Conservation (phyloP, 2,113 vertebrate genomes). For the Macrotis lagotis region DNA sequence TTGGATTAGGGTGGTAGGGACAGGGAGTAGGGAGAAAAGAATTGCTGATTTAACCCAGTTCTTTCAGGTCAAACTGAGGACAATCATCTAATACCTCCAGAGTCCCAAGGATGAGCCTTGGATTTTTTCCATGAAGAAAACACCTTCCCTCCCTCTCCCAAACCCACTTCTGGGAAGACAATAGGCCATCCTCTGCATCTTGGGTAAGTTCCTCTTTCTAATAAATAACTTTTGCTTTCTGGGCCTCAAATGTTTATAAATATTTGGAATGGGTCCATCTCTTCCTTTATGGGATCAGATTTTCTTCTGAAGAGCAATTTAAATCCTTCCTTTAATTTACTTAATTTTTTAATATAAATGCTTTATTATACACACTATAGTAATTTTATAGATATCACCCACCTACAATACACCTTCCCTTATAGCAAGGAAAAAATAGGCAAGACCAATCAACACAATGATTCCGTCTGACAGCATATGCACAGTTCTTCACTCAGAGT, state of each 20-base stretch:
- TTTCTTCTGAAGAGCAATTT: neutral
- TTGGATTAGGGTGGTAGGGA: neutral
- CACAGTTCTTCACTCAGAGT: neutral
- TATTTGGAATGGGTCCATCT: neutral
- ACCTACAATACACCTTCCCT: neutral
- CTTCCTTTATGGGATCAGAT: neutral
- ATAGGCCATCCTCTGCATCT: neutral
- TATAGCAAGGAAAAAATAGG: neutral
- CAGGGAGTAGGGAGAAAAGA: neutral
- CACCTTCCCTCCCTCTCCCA: neutral
- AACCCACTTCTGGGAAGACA: neutral
- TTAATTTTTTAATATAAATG: neutral
- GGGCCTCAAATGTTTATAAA: neutral
- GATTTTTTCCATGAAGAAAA: neutral
- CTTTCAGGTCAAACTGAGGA: neutral
- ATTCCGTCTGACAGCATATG: neutral
- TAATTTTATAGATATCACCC: neutral
- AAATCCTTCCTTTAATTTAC: neutral
- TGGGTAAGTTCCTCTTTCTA: neutral
- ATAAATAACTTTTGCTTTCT: neutral
- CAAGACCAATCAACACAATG: neutral
- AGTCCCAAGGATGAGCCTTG: neutral
- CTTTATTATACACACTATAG: neutral
- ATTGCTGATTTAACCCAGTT: neutral
- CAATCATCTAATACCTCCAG: neutral